Conservation (phyloP, 2,888 invertebrate species). For the Melinaea marsaeus region DNA sequence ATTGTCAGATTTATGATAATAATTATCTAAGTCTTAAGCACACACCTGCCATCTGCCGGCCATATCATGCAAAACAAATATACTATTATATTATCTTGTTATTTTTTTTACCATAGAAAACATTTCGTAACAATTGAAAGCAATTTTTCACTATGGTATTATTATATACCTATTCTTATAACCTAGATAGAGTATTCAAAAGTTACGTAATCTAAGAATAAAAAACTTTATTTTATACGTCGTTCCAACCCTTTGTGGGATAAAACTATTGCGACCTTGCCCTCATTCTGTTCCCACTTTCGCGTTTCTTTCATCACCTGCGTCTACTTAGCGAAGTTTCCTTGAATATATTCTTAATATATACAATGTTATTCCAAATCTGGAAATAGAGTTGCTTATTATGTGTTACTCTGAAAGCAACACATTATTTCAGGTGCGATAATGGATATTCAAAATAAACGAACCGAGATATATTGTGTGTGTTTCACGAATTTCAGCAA, state of each 20-base stretch:
- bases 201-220: not conserved
- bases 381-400: not conserved
- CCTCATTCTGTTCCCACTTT: not conserved
- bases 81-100: no score
- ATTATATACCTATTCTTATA: no score
- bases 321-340: not conserved
- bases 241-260: not conserved
- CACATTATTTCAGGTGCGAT: not conserved
- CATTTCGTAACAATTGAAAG: no score
- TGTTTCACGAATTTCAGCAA: conserved; percentile 9
- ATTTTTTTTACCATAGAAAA: no score
- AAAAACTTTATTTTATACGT: not conserved
- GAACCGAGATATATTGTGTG: conserved; percentile 9
- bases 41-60: no score
- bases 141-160: no score
- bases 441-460: conserved; percentile 2
- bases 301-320: not conserved
- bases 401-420: not conserved
- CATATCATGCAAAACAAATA: no score
- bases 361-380: not conserved
- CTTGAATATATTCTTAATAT: not conserved
- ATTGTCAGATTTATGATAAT: no score
- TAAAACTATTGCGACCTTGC: not conserved
- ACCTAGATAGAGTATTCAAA: not conserved
- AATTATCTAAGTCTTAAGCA: no score